Conservation (phyloP, 2,888 invertebrate species). For the Leptinotarsa peninsularis region DNA sequence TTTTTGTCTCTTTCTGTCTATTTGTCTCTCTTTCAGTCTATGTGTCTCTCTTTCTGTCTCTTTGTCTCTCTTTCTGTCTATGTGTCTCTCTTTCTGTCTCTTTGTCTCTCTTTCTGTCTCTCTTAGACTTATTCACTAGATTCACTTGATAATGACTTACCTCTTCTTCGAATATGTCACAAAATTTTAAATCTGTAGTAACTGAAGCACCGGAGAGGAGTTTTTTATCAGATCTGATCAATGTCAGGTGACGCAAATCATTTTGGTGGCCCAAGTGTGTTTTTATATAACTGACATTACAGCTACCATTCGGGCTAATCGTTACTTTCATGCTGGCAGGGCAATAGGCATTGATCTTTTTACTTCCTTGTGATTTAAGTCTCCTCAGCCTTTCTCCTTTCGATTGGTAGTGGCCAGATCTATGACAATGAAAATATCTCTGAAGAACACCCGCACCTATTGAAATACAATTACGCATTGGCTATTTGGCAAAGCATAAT, state of each 20-base stretch:
- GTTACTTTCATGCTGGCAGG: constrained; percentile 33
- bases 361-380: constrained; percentile 26
- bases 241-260: constrained; percentile 33
- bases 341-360: constrained; percentile 32
- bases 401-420: constrained; percentile 24
- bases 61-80: no score
- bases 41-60: no score
- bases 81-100: no score
- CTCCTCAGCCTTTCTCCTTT: constrained; percentile 15
- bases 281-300: constrained; percentile 26
- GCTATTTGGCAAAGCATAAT: background rate
- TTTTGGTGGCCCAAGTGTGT: constrained; percentile 35
- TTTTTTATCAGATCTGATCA: constrained; percentile 25
- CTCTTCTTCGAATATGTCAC: background rate
- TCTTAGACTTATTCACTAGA: no score
- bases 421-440: constrained; percentile 23
- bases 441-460: constrained; percentile 13
- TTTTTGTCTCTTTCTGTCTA: no score
- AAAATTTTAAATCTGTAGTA: constrained; percentile 12
- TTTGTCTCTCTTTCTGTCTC: no score
- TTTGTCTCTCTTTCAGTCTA: no score
- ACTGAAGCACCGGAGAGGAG: constrained; percentile 21
- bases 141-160: background rate
- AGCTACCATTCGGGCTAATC: constrained; percentile 23
- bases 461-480: background rate